These are phyloP conservation scores for Parotia lawesii DNA, from an alignment of 2,113 vertebrate species.

Conservation along the genomic window DNA sequence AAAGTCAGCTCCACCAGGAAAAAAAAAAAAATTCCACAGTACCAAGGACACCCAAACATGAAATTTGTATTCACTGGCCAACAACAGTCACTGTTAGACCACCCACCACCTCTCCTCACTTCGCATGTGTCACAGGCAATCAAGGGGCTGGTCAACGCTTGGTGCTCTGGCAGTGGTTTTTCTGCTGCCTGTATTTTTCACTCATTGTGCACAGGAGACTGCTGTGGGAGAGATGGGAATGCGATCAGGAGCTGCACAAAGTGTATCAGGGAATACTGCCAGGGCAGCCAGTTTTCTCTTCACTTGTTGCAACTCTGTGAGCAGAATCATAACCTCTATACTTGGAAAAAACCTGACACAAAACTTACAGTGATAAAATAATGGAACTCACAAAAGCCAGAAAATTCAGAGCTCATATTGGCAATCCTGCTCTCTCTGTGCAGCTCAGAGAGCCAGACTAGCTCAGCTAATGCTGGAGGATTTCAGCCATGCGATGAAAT, in stretches of 20 bases:
- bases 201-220: background rate
- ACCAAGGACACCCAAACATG: background rate
- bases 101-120: background rate
- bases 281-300: background rate
- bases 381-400: background rate
- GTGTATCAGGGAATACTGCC: background rate
- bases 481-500: background rate
- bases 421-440: background rate
- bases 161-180: background rate
- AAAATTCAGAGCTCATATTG: background rate
- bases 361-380: background rate
- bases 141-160: background rate
- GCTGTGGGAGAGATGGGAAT: background rate
- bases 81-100: background rate
- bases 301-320: background rate
- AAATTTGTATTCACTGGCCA: background rate
- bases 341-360: accelerated
- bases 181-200: background rate
- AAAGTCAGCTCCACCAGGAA: background rate
- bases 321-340: background rate
- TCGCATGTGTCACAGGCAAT: background rate
- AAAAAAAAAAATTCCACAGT: background rate
- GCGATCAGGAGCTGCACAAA: background rate
- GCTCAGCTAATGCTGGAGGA: background rate
- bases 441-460: background rate